Evolutionary conservation across 2,888 invertebrate species (phyloP).

Genomic region (Nebria salina): DNA sequence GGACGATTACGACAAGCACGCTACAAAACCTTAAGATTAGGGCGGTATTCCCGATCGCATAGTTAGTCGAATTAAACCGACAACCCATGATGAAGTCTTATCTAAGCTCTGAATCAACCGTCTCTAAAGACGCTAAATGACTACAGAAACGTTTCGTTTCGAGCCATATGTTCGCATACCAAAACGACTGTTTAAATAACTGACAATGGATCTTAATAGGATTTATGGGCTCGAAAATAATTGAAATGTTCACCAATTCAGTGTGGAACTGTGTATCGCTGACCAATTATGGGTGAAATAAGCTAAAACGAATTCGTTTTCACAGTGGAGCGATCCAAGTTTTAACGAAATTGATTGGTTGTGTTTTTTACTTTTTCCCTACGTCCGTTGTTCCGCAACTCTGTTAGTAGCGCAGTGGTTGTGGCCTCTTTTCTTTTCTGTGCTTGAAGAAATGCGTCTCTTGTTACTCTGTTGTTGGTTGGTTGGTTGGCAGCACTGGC

Average conservation of each 20-base stretch:
- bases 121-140: neutral
- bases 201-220: neutral
- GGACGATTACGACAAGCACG: neutral
- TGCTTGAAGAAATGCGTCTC: neutral
- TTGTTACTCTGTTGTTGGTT: neutral
- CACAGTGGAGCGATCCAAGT: neutral
- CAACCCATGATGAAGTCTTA: constrained; percentile 9
- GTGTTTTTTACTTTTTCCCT: neutral
- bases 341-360: neutral
- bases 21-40: constrained; percentile 2
- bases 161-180: neutral
- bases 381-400: neutral
- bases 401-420: neutral
- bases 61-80: constrained; percentile 28
- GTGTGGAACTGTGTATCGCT: neutral
- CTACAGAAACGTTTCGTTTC: neutral
- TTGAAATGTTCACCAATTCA: neutral
- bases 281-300: neutral
- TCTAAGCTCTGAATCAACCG: constrained; percentile 20
- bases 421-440: neutral
- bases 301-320: neutral
- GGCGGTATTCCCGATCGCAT: constrained; percentile 31
- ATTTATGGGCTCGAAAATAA: no score
- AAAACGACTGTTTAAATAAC: neutral
- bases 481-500: neutral